A percentile compares a stretch with the other conserved stretches of the same genome.
Evolutionary conservation across 2,888 invertebrate species (phyloP).

Genomic region (Pterobdella sp.): DNA sequence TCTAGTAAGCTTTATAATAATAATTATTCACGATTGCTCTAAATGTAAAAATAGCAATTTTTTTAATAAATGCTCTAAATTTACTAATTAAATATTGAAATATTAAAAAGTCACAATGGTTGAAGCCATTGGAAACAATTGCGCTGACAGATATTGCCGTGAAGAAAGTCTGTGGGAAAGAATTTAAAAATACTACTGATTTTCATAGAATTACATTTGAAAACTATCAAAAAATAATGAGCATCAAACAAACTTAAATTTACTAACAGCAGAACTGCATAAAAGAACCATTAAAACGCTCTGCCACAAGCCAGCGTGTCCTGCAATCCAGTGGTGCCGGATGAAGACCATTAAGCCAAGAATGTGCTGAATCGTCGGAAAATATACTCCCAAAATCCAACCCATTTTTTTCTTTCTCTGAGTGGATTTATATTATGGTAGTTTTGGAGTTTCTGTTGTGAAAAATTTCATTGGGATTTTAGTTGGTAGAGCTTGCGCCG

Average conservation of each 20-base stretch:
- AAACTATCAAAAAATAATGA: background rate
- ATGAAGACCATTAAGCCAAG: constrained; percentile 43
- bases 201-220: background rate
- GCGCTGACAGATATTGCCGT: constrained; percentile 42
- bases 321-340: constrained; percentile 41
- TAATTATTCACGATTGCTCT: too few relatives aligned
- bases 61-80: background rate
- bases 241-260: background rate
- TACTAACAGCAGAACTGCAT: constrained; percentile 42
- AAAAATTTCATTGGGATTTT: too few relatives aligned
- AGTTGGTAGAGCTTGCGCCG: too few relatives aligned
- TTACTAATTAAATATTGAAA: background rate
- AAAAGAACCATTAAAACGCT: constrained; percentile 41
- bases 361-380: constrained; percentile 43
- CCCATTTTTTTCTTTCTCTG: constrained; percentile 40
- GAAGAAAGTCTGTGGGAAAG: constrained; percentile 39
- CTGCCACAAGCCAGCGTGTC: constrained; percentile 37
- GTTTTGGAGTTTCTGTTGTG: too few relatives aligned
- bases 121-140: constrained; percentile 41
- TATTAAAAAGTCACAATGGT: constrained; percentile 38
- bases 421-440: background rate
- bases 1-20: too few relatives aligned
- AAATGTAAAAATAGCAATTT: background rate
- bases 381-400: constrained; percentile 40
- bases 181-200: background rate